Base-by-base conservation (phyloP, 2,888 invertebrate species). In the Acanthacorydalis orientalis region DNA sequence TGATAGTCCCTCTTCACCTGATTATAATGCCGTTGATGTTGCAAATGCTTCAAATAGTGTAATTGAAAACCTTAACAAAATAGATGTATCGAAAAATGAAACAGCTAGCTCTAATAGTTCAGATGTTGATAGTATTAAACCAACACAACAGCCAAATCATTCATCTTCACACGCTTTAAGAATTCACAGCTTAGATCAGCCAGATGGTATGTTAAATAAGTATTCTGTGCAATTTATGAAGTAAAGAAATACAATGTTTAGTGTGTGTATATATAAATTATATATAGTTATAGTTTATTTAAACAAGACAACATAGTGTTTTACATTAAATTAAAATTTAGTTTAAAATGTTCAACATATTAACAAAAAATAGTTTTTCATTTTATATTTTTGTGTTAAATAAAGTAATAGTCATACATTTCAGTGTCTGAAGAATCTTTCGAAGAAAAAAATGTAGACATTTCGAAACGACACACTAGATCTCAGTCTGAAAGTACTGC, bases 401-500 rank as follows among this genome's bases (percentile, higher is more conserved):
- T 23, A 23, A 23, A 23, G 2, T 23, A 23, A 23, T 23, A 6
- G n/a, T 41, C 4, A 10, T 9, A 41, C n/a, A 12, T 41, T 41
- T 14, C 15, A 14, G n/a, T 41, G n/a, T n/a, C 14, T n/a, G 12
- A 7, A 43, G 43, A 14, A 7, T 14, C n/a, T 31, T 31, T 32
- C 14, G 43, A 43, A 12, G 12, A 14, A 32, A 43, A 14, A 33
- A 33, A 8, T 16, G 6, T 8, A n/a, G 34, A 33, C 14, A 3
- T 12, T 12, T 3, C 61, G 34, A 59, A 59, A 55, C 53, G 57
- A 48, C 68, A 67, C 53, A 68, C 63, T 43, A 62, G 67, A 49
- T 68, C 68, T 1, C 64, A 68, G 51, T 68, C 67, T 0, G 70
- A 72, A 50, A 59, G 59, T 34, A 59, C 60, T 15, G 23, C 23